Conservation (phyloP, 2,113 vertebrate genomes). For the Neoarius graeffei region DNA sequence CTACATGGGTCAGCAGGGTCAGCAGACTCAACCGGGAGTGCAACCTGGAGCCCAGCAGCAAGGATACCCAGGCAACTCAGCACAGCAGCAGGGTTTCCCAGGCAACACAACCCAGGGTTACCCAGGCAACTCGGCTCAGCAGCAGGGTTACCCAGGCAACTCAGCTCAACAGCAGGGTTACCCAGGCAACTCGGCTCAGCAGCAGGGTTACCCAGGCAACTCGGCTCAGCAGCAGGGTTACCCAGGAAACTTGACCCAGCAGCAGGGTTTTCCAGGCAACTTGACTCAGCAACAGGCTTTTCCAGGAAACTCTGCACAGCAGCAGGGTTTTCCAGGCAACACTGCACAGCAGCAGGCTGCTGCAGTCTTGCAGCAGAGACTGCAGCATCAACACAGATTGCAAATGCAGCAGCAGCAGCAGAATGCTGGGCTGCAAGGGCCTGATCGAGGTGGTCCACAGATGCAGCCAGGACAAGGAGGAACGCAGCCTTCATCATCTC, state of each 20-base stretch:
- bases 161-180: conserved; percentile 10
- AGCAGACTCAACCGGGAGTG: conserved; percentile 33
- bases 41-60: conserved; percentile 68
- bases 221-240: conserved; percentile 75
- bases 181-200: conserved; percentile 9
- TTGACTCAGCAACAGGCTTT: conserved; percentile 72
- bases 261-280: conserved; percentile 73
- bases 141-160: conserved; percentile 64
- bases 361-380: conserved; percentile 70
- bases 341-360: conserved; percentile 73
- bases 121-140: conserved; percentile 66
- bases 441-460: conserved; percentile 80
- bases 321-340: conserved; percentile 40
- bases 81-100: conserved; percentile 14
- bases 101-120: conserved; percentile 62
- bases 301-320: neutral
- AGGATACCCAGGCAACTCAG: conserved; percentile 44
- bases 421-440: conserved; percentile 64
- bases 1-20: conserved; percentile 83
- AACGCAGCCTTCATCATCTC: conserved; percentile 61
- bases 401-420: conserved; percentile 68
- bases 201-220: conserved; percentile 73
- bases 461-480: conserved; percentile 69
- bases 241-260: conserved; percentile 68
- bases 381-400: conserved; percentile 73